These are phyloP conservation scores for Subacronicta megacephala DNA, from an alignment of 2,888 invertebrate genomes.

Conservation along the genomic window DNA sequence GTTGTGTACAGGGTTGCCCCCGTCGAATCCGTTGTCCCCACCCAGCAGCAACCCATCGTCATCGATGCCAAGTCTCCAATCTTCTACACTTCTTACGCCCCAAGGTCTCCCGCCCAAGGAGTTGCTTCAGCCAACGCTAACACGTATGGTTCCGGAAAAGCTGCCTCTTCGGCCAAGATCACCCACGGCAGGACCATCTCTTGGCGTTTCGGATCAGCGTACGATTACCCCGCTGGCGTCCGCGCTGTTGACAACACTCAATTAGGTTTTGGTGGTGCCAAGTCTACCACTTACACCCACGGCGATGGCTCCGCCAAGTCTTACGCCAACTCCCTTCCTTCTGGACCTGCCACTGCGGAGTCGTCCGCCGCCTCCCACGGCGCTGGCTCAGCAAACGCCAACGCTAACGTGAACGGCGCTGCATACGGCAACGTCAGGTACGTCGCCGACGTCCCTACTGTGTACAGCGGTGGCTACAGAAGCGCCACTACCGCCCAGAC, in stretches of 20 bases:
- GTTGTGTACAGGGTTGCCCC: constrained; percentile 55
- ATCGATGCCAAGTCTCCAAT: constrained; percentile 70
- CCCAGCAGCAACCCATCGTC: constrained; percentile 56
- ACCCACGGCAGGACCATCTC: constrained; percentile 66
- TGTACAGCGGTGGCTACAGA: constrained; percentile 72
- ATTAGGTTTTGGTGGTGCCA: constrained; percentile 46
- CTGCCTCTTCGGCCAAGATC: constrained; percentile 66
- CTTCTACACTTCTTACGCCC: constrained; percentile 63
- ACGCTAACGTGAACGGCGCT: constrained; percentile 61
- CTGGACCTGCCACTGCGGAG: constrained; percentile 57
- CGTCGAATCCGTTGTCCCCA: constrained; percentile 29
- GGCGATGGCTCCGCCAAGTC: constrained; percentile 66
- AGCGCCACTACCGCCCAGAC: constrained; percentile 72
- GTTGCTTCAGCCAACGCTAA: constrained; percentile 73
- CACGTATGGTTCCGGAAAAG: constrained; percentile 66
- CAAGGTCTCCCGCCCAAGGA: constrained; percentile 44
- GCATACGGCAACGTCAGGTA: constrained; percentile 62
- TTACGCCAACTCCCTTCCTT: constrained; percentile 50
- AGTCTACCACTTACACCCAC: constrained; percentile 66
- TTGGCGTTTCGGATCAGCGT: constrained; percentile 81
- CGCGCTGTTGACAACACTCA: constrained; percentile 54
- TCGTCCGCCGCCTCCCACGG: constrained; percentile 66
- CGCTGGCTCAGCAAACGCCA: constrained; percentile 60
- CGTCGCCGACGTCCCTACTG: constrained; percentile 68
- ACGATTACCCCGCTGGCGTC: constrained; percentile 67